phyloP scores from a whole-genome alignment of 2,888 invertebrate species.

The Aelia acuminata region DNA sequence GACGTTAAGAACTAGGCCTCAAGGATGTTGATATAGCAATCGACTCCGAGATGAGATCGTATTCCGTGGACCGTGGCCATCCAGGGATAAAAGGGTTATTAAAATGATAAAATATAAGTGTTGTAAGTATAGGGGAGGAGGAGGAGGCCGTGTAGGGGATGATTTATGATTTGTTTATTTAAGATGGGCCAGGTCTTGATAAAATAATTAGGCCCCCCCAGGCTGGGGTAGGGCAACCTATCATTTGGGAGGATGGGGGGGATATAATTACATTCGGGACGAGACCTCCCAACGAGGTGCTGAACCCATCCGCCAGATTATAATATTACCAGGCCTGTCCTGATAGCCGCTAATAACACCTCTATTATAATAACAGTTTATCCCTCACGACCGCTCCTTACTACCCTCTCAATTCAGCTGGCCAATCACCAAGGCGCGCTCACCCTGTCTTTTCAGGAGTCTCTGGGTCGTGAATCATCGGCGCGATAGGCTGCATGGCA shows the following conservation, averaged over 20 bases:
- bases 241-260: constrained; percentile 54
- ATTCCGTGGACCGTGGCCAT: constrained; percentile 1
- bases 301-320: constrained; percentile 47
- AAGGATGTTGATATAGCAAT: constrained; percentile 20
- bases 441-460: neutral
- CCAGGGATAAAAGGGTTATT: constrained; percentile 57
- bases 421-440: neutral
- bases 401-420: neutral
- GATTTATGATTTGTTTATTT: constrained; percentile 66
- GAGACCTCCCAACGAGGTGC: constrained; percentile 60
- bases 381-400: constrained; percentile 56
- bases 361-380: constrained; percentile 59
- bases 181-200: constrained; percentile 65
- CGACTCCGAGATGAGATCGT: constrained; percentile 18
- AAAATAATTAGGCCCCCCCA: constrained; percentile 67
- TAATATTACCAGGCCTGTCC: constrained; percentile 51
- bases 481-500: neutral
- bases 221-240: constrained; percentile 60
- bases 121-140: constrained; percentile 50
- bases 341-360: constrained; percentile 58
- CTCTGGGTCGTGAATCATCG: neutral
- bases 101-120: constrained; percentile 58
- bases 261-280: constrained; percentile 49
- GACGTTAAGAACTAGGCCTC: neutral
- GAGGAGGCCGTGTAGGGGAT: constrained; percentile 54